These are phyloP conservation scores for Leptinotarsa peninsularis DNA, from an alignment of 2,888 invertebrate species.

Conservation along the genomic window DNA sequence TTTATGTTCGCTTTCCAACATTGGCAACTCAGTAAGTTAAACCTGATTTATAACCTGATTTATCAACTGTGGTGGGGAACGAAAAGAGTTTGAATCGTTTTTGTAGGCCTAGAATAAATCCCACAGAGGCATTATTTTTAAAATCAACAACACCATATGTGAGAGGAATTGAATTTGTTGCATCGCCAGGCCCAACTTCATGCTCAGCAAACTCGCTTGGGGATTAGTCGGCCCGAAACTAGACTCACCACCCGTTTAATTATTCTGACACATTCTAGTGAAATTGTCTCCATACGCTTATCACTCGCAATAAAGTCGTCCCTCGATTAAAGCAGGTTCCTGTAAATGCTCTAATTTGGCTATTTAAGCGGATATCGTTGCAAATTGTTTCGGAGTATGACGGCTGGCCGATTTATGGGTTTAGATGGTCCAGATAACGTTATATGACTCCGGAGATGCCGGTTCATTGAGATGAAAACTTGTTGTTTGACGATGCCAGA, in stretches of 20 bases:
- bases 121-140: background rate
- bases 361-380: conserved; percentile 31
- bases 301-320: conserved; percentile 37
- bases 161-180: conserved; percentile 1
- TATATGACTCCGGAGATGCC: conserved; percentile 43
- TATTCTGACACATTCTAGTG: conserved; percentile 36
- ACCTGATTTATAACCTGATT: too few relatives aligned
- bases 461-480: conserved; percentile 46
- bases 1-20: too few relatives aligned
- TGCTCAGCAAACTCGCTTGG: conserved; percentile 1
- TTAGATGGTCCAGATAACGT: conserved; percentile 43
- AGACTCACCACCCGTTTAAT: conserved; percentile 29
- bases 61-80: too few relatives aligned
- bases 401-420: conserved; percentile 51
- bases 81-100: too few relatives aligned
- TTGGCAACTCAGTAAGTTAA: too few relatives aligned
- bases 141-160: background rate
- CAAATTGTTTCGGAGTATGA: conserved; percentile 52
- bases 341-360: conserved; percentile 35
- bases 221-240: conserved; percentile 19
- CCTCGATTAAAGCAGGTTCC: conserved; percentile 39
- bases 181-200: conserved; percentile 16
- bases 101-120: background rate
- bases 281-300: conserved; percentile 37
- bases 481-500: conserved; percentile 43